A percentile compares a stretch with the other conserved stretches of the same genome.
Evolutionary conservation across 1,140 invertebrate species (phyloP).

Genomic region (Hypothenemus hampei): DNA sequence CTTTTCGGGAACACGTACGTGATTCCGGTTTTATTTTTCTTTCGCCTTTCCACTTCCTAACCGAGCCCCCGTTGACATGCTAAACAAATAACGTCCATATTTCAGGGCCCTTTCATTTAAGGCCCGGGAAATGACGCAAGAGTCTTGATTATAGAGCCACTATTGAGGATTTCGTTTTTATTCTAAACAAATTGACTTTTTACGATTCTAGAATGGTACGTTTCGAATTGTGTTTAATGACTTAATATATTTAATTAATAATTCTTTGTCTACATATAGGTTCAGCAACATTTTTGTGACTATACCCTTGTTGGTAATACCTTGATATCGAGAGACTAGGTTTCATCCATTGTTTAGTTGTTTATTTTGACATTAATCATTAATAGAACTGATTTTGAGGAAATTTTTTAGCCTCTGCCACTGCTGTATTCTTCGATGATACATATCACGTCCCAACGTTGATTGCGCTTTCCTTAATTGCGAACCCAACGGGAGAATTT

Average conservation of each 20-base stretch:
- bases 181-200: slow-evolving; percentile 14
- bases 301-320: too few species aligned
- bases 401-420: too few species aligned
- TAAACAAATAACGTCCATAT: slow-evolving; percentile 20
- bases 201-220: too few species aligned
- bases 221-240: too few species aligned
- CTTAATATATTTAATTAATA: too few species aligned
- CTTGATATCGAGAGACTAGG: too few species aligned
- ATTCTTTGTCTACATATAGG: too few species aligned
- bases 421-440: too few species aligned
- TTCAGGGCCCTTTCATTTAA: slow-evolving; percentile 18
- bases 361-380: too few species aligned
- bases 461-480: slow-evolving; percentile 17
- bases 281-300: too few species aligned
- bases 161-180: slow-evolving; percentile 12
- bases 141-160: slow-evolving; percentile 16
- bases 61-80: slow-evolving; percentile 8
- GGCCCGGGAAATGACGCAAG: slow-evolving; percentile 10
- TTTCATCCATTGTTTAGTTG: too few species aligned
- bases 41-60: slow-evolving; percentile 5
- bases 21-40: slow-evolving; percentile 18
- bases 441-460: slow-evolving; percentile 12
- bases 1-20: slow-evolving; percentile 14
- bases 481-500: slow-evolving; percentile 20
- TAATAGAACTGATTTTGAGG: too few species aligned